Percentiles rank a stretch among this genome's conserved stretches.
phyloP scores from a whole-genome alignment of 2,797 vertebrate species.

The Chiroxiphia lanceolata region DNA sequence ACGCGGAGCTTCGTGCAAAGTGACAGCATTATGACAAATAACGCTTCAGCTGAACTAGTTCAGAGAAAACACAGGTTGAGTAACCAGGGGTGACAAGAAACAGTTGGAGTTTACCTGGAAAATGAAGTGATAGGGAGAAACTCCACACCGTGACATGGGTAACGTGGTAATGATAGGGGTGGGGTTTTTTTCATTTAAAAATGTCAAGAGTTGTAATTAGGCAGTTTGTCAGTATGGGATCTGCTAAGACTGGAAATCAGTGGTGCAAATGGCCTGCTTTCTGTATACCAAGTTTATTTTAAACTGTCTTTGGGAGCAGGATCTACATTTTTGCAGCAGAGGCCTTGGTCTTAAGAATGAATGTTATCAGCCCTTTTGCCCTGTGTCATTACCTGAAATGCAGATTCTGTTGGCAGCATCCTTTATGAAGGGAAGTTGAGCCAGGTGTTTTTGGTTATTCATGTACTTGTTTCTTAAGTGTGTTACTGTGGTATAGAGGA shows the following conservation, averaged over 20 bases:
- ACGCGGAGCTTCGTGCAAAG: fast-evolving
- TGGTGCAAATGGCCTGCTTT: background rate
- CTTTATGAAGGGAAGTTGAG: background rate
- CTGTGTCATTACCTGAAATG: background rate
- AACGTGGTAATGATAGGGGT: background rate
- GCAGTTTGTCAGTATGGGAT: background rate
- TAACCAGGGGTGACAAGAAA: fast-evolving
- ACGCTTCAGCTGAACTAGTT: background rate
- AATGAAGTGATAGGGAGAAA: background rate
- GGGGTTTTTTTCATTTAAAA: background rate
- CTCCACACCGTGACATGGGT: fast-evolving
- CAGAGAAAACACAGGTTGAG: fast-evolving
- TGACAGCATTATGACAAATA: fast-evolving
- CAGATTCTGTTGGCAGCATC: background rate
- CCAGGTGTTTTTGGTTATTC: background rate
- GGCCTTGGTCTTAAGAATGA: background rate
- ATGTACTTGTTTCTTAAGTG: background rate
- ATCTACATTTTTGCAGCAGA: fast-evolving
- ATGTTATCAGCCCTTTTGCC: background rate
- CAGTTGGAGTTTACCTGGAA: fast-evolving
- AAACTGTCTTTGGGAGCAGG: background rate
- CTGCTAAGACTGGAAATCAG: background rate
- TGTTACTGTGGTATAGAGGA: background rate
- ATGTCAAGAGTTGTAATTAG: background rate
- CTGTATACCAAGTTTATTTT: background rate